Conservation (phyloP, 2,797 vertebrate genomes). For the Anniella stebbinsi region DNA sequence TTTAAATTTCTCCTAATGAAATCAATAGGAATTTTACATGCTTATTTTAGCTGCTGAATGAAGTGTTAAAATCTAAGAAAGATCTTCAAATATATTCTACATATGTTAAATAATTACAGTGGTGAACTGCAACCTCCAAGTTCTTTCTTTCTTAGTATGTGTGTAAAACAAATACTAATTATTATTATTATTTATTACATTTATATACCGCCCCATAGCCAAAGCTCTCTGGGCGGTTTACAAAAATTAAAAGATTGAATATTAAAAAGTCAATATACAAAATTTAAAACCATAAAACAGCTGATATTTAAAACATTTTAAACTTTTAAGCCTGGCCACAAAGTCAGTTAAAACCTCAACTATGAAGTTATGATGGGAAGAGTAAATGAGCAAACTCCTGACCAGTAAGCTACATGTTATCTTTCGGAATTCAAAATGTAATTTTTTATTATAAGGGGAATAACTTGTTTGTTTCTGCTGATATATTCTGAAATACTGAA, state of each 20-base stretch:
- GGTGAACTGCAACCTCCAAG: conserved; percentile 39
- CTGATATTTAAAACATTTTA: too few species aligned
- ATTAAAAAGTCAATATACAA: too few species aligned
- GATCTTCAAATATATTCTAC: conserved; percentile 56
- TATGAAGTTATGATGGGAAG: conserved; percentile 19
- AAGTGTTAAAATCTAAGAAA: conserved; percentile 58
- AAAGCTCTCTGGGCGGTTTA: too few species aligned
- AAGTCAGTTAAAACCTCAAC: too few species aligned
- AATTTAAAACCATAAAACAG: too few species aligned
- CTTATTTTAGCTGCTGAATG: conserved; percentile 14
- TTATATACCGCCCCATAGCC: too few species aligned
- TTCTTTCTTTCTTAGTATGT: conserved; percentile 49
- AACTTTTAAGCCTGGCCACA: too few species aligned
- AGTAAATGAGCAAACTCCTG: conserved; percentile 22
- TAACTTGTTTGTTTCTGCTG: conserved; percentile 11
- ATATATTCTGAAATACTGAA: conserved; percentile 38
- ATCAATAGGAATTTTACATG: neutral
- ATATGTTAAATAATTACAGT: conserved; percentile 46
- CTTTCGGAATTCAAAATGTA: neutral
- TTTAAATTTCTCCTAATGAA: neutral
- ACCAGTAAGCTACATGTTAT: conserved; percentile 40
- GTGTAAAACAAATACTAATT: conserved; percentile 23
- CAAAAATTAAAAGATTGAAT: too few species aligned
- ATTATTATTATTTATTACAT: too few species aligned
- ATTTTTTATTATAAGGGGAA: conserved; percentile 39